Evolutionary conservation across 2,113 vertebrate species (phyloP).

Genomic region (Leptodactylus fuscus): DNA sequence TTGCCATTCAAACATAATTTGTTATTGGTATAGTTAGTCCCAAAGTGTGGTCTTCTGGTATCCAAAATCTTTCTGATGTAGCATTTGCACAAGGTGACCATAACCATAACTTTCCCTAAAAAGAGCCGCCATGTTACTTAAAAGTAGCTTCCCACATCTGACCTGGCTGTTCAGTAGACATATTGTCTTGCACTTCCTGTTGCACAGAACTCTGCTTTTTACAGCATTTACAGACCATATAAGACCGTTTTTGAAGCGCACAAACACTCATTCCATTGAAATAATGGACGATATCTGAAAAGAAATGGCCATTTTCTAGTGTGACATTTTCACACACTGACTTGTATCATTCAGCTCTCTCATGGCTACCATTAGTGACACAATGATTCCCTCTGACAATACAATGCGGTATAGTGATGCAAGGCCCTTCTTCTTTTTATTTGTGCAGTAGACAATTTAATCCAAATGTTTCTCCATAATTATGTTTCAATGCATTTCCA

Average conservation of each 20-base stretch:
- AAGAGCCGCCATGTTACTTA: no score
- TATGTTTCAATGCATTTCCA: conserved; percentile 48
- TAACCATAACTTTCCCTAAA: no score
- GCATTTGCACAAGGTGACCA: no score
- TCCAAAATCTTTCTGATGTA: no score
- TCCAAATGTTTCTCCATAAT: conserved; percentile 47
- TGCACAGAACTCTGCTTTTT: neutral
- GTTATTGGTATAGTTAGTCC: no score
- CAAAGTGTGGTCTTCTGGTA: no score
- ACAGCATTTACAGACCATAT: neutral
- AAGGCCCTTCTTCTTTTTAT: neutral
- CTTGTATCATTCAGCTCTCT: neutral
- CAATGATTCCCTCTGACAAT: neutral
- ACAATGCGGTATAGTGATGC: neutral
- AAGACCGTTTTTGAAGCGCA: neutral
- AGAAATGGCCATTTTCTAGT: neutral
- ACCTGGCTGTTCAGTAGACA: no score
- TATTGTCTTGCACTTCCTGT: no score
- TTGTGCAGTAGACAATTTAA: conserved; percentile 29
- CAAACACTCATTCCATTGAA: neutral
- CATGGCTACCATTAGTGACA: neutral
- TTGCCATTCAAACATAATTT: no score
- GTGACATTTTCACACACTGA: neutral
- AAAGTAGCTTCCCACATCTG: no score
- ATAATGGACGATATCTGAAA: neutral